Conservation (phyloP, 37 sponge, comb jelly and placozoan species). For the Tethya wilhelma region DNA sequence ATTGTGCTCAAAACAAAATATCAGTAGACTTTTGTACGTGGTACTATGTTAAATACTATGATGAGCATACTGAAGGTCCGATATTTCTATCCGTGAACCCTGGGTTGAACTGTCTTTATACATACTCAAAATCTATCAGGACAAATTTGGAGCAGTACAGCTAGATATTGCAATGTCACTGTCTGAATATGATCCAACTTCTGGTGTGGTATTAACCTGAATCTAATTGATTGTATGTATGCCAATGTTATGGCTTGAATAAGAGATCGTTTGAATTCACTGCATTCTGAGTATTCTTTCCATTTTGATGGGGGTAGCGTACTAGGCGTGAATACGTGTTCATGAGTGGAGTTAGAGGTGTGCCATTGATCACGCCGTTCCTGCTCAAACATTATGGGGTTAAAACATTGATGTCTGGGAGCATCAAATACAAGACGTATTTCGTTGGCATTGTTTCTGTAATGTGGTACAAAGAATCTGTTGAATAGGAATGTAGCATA, state of each 20-base stretch:
- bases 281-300: background rate
- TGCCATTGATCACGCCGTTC: background rate
- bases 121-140: too few species aligned
- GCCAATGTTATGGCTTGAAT: background rate
- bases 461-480: background rate
- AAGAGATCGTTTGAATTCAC: background rate
- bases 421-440: constrained; percentile 6
- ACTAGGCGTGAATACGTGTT: too few species aligned
- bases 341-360: background rate
- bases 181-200: too few species aligned
- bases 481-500: background rate
- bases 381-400: background rate
- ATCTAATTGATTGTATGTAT: background rate
- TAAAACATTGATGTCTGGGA: background rate
- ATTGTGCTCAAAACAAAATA: too few species aligned
- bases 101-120: too few species aligned
- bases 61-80: too few species aligned
- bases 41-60: too few species aligned
- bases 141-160: too few species aligned
- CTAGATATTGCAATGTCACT: too few species aligned
- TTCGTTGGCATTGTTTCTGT: background rate
- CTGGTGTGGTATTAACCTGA: background rate
- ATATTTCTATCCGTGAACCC: too few species aligned
- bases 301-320: background rate
- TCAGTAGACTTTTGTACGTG: too few species aligned